Base-by-base conservation (phyloP, 35 echinoderm and acorn worm species). In the Heliocidaris erythrogramma region DNA sequence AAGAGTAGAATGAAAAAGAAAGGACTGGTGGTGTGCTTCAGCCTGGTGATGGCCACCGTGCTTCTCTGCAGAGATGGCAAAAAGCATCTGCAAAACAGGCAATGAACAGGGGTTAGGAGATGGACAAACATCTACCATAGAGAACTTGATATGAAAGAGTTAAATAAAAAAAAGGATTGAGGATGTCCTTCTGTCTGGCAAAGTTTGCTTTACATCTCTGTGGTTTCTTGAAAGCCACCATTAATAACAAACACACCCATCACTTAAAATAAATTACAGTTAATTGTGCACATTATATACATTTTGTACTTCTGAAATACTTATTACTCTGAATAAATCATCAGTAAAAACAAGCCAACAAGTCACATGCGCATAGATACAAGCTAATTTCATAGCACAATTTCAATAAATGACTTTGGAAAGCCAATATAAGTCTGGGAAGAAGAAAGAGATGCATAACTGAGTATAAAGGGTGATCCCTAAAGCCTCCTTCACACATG, bases 181-280 rank as follows among this genome's bases (percentile, higher is more conserved):
- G 94, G 7, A 95, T 94, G 31, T 94, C 78, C 59, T 95, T 96
- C 42, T 97, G 94, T 50, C 96, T 93, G 7, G 98, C 98, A 49
- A 99, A 96, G 85, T 93, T 96, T 31, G 97, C 94, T 42, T 99
- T 94, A 21, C 98, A 85, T 27, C 95, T 94, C 94, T 96, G 96
- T 18, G 97, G 88, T 52, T 13, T 52, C 49, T 52, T 52, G 49
- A 52, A 52, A 52, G 5, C 49, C 12, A 52, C 0, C 12, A 13
- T 52, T 52, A 3, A 8, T 5, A 0, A 52, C 12, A 8, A 13
- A 52, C 12, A 52, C 12, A 52, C 49, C 7, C 49, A 3, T 13
- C 12, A 10, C 2, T 52, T 52, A 5, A 52, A 52, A 52, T 52
- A 2, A 52, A 5, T 52, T 52, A 13, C 35, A 42, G 0, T 0